Base-by-base conservation (phyloP, 1,140 invertebrate species). In the Caenorhabditis briggsae region DNA sequence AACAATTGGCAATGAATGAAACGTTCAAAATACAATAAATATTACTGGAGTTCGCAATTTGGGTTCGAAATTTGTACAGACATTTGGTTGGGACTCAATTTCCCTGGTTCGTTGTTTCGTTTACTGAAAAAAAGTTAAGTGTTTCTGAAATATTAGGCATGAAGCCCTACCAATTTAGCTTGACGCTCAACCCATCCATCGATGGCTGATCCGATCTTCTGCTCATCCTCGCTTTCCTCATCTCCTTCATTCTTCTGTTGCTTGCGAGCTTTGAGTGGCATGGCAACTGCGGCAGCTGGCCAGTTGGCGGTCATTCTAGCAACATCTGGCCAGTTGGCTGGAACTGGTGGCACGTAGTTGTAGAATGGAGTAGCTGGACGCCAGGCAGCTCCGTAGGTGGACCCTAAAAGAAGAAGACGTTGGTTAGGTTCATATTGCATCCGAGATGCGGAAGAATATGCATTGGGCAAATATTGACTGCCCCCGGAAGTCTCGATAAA, bases 351-450 rank as follows among this genome's bases (percentile, higher is more conserved):
- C 18, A 90, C 90, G 88, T 92, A 92, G 88, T 91, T 90, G 89
- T 90, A 92, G 88, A 92, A 92, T n/a, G 91, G 91, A 20, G 90
- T 89, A 43, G 91, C 90, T 55, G 91, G 91, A 70, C 91, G 70
- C 91, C 91, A 91, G 14, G 91, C 91, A n/a, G 91, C 91, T 84
- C 91, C 91, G 83, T 92, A 92, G 33, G 91, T 92, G 12, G 91
- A 92, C 91, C 90, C 90, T 91, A 56, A 46, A 50, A 88, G 16
- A 5, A 12, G 7, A 12, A 50, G n/a, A 23, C 23, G 3, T 50
- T 50, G 3, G 9, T 6, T 16, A 78, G 70, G 46, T 78, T 50
- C 46, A 50, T 20, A 14, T 78, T 78, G 70, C 18, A 59, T 43
- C 48, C 12, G 25, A 70, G 64, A 33, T 3, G 33, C 33, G 59